A percentile compares a stretch with the other conserved stretches of the same genome.
Conservation (phyloP, 2,888 invertebrate genomes). For the Nesidiocoris tenuis region DNA sequence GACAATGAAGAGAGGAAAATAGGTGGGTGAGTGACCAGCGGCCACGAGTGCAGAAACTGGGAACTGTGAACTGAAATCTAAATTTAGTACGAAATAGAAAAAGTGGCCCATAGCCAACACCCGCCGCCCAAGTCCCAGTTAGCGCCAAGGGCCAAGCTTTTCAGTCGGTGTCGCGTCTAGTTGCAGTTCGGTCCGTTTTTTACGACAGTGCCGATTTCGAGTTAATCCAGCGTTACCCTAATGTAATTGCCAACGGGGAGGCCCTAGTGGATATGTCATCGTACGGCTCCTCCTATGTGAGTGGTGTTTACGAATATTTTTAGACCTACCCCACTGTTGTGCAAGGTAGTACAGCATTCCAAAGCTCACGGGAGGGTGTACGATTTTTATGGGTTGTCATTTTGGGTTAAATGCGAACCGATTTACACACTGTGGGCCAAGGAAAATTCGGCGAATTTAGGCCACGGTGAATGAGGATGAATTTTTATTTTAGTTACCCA, state of each 20-base stretch:
- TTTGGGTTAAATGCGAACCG: too few relatives aligned
- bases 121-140: constrained; percentile 17
- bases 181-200: neutral
- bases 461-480: too few relatives aligned
- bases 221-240: neutral
- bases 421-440: too few relatives aligned
- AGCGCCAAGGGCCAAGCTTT: neutral
- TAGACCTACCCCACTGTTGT: too few relatives aligned
- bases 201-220: neutral
- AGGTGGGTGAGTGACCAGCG: constrained; percentile 36
- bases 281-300: constrained; percentile 36
- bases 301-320: constrained; percentile 13
- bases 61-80: constrained; percentile 24
- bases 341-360: too few relatives aligned
- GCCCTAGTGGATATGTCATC: constrained; percentile 21
- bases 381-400: too few relatives aligned
- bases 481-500: too few relatives aligned
- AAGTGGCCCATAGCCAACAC: constrained; percentile 30
- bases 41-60: constrained; percentile 18
- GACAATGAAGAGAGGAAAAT: too few relatives aligned
- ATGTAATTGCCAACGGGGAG: neutral
- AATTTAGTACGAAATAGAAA: constrained; percentile 17
- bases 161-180: constrained; percentile 32
- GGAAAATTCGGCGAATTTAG: too few relatives aligned
- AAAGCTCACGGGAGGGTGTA: too few relatives aligned